Percentiles rank a stretch among this genome's conserved stretches.
Evolutionary conservation across 2,888 invertebrate species (phyloP).

Genomic region (Dolichopus griseipennis): DNA sequence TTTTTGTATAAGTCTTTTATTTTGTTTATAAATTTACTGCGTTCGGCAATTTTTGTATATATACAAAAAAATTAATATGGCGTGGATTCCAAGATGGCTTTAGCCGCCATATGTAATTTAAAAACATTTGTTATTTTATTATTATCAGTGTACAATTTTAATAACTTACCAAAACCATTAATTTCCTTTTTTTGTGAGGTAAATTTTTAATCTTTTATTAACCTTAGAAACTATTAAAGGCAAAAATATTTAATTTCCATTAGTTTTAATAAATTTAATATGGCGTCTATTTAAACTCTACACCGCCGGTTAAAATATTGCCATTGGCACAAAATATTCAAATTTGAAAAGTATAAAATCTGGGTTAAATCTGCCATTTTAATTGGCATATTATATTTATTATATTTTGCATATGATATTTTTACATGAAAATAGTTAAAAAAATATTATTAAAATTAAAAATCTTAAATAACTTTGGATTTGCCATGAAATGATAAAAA

Average conservation of each 20-base stretch:
- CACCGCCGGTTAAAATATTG: slow-evolving; percentile 3
- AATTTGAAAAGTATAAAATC: too few relatives aligned
- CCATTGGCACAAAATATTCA: background rate
- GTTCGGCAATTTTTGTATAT: slow-evolving; percentile 1
- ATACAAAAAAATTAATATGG: background rate
- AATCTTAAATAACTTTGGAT: too few relatives aligned
- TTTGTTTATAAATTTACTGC: background rate
- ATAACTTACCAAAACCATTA: slow-evolving; percentile 1
- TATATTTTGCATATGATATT: too few relatives aligned
- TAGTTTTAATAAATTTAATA: slow-evolving; percentile 5
- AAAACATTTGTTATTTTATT: background rate
- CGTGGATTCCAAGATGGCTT: slow-evolving; percentile 1
- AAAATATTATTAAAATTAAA: too few relatives aligned
- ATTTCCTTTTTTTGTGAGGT: background rate
- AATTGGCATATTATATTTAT: too few relatives aligned
- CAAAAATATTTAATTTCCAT: slow-evolving; percentile 4
- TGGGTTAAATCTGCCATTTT: too few relatives aligned
- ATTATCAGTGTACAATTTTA: background rate
- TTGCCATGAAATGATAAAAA: too few relatives aligned
- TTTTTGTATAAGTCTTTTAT: background rate
- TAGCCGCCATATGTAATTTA: slow-evolving; percentile 1
- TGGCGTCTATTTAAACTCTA: background rate
- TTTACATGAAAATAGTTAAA: too few relatives aligned
- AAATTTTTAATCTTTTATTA: background rate
- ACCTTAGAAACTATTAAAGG: background rate